A percentile compares a stretch with the other conserved stretches of the same genome.
Evolutionary conservation across 2,888 invertebrate genomes (phyloP).

Genomic region (Drosophila leonis): DNA sequence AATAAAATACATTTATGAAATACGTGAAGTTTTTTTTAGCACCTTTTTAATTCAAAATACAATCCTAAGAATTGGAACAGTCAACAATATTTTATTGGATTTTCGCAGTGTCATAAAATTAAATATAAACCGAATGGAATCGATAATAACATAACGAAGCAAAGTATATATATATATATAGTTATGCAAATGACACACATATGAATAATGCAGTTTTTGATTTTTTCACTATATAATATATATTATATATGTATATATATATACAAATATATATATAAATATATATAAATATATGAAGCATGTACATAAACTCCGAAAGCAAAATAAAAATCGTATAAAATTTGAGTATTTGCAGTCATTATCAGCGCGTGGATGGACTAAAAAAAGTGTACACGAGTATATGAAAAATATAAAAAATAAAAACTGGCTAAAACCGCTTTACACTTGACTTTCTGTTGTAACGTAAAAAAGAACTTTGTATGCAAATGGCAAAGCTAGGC

Average conservation of each 20-base stretch:
- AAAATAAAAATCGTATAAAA: constrained; percentile 37
- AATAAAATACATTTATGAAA: neutral
- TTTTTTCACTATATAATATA: too few species aligned
- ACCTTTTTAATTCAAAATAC: constrained; percentile 6
- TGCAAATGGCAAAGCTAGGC: constrained; percentile 41
- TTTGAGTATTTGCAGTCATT: constrained; percentile 38
- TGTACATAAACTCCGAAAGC: constrained; percentile 23
- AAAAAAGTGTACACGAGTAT: constrained; percentile 12
- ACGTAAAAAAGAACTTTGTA: constrained; percentile 30
- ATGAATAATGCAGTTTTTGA: constrained; percentile 17
- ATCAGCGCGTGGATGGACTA: constrained; percentile 40
- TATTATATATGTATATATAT: neutral
- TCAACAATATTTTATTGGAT: constrained; percentile 29
- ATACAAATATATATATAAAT: neutral
- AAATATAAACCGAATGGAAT: constrained; percentile 26
- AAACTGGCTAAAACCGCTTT: constrained; percentile 54
- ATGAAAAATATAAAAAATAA: constrained; percentile 22
- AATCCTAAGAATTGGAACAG: constrained; percentile 19
- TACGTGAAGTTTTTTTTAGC: constrained; percentile 11
- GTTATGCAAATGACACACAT: constrained; percentile 9
- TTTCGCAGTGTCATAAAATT: constrained; percentile 32
- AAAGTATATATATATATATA: constrained; percentile 1
- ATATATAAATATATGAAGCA: neutral
- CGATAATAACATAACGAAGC: constrained; percentile 22
- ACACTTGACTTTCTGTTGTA: constrained; percentile 32